These are phyloP conservation scores for Apostichopus leukothele DNA, from an alignment of 53 echinoderm and acorn worm genomes.

Conservation along the genomic window DNA sequence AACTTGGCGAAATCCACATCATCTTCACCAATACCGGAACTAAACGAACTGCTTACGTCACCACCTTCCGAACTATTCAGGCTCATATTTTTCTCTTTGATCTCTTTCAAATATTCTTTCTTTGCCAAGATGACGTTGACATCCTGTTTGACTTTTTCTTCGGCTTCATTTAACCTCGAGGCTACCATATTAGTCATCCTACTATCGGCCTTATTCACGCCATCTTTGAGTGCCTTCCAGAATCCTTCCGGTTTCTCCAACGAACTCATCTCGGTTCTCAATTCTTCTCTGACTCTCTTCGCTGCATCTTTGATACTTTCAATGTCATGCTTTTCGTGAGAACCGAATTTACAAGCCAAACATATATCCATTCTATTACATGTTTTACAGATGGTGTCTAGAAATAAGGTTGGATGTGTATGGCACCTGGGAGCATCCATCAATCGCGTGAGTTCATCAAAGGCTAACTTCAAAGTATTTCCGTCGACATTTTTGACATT, in stretches of 20 bases:
- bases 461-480: slow-evolving; percentile 9
- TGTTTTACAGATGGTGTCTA: slow-evolving; percentile 11
- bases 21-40: neutral
- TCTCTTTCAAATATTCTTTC: slow-evolving; percentile 19
- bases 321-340: slow-evolving; percentile 10
- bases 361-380: slow-evolving; percentile 29
- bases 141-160: slow-evolving; percentile 16
- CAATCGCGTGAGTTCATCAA: slow-evolving; percentile 15
- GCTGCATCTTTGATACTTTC: slow-evolving; percentile 34
- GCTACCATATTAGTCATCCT: neutral
- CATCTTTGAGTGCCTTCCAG: neutral
- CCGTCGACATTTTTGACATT: slow-evolving; percentile 43
- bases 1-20: slow-evolving; percentile 16
- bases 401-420: neutral
- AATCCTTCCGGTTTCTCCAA: slow-evolving; percentile 16
- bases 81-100: slow-evolving; percentile 4
- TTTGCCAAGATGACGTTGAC: slow-evolving; percentile 31
- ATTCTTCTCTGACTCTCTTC: slow-evolving; percentile 2
- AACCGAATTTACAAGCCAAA: slow-evolving; percentile 36
- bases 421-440: slow-evolving; percentile 41
- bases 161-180: neutral
- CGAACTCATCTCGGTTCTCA: neutral
- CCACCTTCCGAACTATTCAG: neutral
- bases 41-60: neutral
- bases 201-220: neutral